Evolutionary conservation across 2,888 invertebrate species (phyloP).

Genomic region (Philopedon plagiatum): DNA sequence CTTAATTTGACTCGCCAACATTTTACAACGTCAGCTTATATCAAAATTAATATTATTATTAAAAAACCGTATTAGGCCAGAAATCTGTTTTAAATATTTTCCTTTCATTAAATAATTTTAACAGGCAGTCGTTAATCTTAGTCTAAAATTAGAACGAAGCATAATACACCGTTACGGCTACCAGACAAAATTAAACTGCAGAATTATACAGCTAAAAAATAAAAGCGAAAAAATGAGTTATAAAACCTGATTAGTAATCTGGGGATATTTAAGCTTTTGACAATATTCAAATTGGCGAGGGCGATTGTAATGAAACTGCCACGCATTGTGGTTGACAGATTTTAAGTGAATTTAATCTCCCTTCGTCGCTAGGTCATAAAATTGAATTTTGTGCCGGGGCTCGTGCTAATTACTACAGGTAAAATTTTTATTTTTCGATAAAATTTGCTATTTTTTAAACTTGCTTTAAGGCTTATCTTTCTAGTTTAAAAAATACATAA

Average conservation of each 20-base stretch:
- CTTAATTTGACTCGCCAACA: too few species aligned
- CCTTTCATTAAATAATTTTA: too few species aligned
- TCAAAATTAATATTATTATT: too few species aligned
- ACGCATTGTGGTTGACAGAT: neutral
- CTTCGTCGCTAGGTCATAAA: neutral
- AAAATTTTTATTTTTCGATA: too few species aligned
- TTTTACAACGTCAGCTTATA: too few species aligned
- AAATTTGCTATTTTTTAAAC: too few species aligned
- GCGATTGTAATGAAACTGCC: neutral
- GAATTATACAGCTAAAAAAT: neutral
- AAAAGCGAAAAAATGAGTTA: neutral
- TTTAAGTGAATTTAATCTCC: neutral
- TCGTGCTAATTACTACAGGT: neutral
- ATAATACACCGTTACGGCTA: neutral
- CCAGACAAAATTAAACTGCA: neutral
- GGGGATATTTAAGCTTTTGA: neutral
- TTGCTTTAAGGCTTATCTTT: too few species aligned
- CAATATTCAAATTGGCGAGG: neutral
- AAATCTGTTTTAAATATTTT: too few species aligned
- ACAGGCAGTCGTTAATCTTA: neutral
- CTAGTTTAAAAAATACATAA: too few species aligned
- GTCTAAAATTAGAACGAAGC: neutral
- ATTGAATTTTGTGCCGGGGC: neutral
- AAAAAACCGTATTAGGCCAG: too few species aligned
- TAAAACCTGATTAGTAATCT: conserved; percentile 1